A percentile compares a stretch with the other conserved stretches of the same genome.
phyloP scores from a whole-genome alignment of 2,888 invertebrate genomes.

The Resseliella maxima region DNA sequence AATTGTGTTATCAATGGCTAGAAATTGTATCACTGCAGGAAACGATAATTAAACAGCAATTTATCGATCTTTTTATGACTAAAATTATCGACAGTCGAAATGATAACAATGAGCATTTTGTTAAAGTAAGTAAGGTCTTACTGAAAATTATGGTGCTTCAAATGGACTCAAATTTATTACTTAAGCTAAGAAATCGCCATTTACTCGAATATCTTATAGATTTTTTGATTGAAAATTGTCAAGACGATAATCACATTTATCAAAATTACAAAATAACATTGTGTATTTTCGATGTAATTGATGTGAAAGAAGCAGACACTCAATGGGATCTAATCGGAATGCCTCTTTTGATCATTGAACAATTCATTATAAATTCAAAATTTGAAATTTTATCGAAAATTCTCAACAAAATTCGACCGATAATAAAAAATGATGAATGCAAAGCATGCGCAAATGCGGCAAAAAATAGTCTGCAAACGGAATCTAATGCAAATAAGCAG shows the following conservation, averaged over 20 bases:
- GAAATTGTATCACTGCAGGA: slow-evolving; percentile 73
- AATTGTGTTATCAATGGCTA: slow-evolving; percentile 78
- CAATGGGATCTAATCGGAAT: slow-evolving; percentile 75
- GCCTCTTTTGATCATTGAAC: slow-evolving; percentile 84
- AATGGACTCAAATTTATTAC: slow-evolving; percentile 74
- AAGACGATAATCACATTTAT: slow-evolving; percentile 70
- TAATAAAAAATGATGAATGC: slow-evolving; percentile 60
- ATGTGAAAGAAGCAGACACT: slow-evolving; percentile 70
- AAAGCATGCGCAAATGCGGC: too few relatives aligned
- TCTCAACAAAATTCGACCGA: slow-evolving; percentile 71
- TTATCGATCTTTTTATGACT: slow-evolving; percentile 59
- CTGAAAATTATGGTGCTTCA: slow-evolving; percentile 72
- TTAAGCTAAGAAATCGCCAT: slow-evolving; percentile 73
- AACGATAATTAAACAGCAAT: slow-evolving; percentile 63
- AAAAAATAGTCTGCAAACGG: too few relatives aligned
- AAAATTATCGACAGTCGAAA: slow-evolving; percentile 64
- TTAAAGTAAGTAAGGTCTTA: slow-evolving; percentile 72
- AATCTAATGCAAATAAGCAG: neutral
- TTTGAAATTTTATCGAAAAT: slow-evolving; percentile 75
- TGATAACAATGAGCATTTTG: slow-evolving; percentile 64
- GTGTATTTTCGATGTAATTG: slow-evolving; percentile 75
- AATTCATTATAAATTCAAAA: slow-evolving; percentile 87
- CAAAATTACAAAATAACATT: slow-evolving; percentile 75
- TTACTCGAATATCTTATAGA: slow-evolving; percentile 75
- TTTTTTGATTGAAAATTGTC: slow-evolving; percentile 69